phyloP scores from a whole-genome alignment of 2,888 invertebrate genomes.

The Psylliodes chrysocephalus region DNA sequence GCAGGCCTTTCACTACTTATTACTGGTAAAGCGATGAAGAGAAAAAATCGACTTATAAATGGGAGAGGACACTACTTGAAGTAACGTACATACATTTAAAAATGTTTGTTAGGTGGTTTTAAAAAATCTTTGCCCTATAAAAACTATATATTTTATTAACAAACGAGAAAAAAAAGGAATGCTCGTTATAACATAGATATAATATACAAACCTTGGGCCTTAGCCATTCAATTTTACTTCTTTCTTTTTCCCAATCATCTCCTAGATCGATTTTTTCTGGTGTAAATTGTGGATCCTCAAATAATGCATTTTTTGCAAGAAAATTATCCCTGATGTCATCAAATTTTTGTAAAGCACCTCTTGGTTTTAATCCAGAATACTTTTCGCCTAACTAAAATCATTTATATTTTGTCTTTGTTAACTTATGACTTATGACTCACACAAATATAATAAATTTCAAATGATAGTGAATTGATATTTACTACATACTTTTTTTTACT shows the following conservation, averaged over 20 bases:
- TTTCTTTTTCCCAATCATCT: constrained; percentile 16
- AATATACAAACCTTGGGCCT: constrained; percentile 38
- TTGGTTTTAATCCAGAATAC: constrained; percentile 72
- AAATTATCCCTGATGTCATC: constrained; percentile 73
- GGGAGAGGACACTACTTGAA: too few species aligned
- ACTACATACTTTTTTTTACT: too few species aligned
- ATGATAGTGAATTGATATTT: too few species aligned
- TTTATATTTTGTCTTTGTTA: too few species aligned
- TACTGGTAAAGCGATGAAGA: too few species aligned
- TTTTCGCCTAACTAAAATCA: constrained; percentile 82
- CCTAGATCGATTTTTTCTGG: constrained; percentile 61
- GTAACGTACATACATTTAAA: too few species aligned
- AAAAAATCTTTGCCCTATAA: not conserved
- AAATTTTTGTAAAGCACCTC: constrained; percentile 69
- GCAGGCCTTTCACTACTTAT: too few species aligned
- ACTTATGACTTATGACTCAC: too few species aligned
- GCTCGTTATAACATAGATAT: too few species aligned
- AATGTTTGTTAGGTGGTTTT: not conserved
- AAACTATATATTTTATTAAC: not conserved
- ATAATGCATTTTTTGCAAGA: constrained; percentile 77
- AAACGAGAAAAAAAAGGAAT: too few species aligned
- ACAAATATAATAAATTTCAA: too few species aligned
- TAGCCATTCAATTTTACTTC: constrained; percentile 38
- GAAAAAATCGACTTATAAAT: too few species aligned
- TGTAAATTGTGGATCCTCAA: constrained; percentile 91